These are phyloP conservation scores for Illadopsis cleaveri DNA, from an alignment of 2,113 vertebrate species.

Conservation along the genomic window DNA sequence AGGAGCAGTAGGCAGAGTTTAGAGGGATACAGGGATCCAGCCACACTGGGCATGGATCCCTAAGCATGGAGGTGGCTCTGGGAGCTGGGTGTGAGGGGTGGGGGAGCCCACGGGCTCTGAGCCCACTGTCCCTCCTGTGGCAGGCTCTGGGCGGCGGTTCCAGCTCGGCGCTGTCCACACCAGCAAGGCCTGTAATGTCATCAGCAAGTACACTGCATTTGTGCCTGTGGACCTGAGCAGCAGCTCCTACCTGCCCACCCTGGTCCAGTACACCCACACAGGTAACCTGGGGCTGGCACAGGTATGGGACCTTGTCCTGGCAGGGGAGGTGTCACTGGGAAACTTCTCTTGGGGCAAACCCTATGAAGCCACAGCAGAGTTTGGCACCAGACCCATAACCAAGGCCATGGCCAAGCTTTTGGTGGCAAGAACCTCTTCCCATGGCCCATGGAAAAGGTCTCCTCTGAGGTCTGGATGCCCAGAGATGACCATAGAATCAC, in stretches of 20 bases:
- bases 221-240: constrained; percentile 88
- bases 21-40: neutral
- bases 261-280: constrained; percentile 79
- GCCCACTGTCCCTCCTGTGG: neutral
- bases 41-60: neutral
- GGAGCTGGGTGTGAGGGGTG: neutral
- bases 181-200: constrained; percentile 91
- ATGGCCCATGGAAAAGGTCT: neutral
- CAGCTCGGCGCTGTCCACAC: constrained; percentile 87
- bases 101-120: neutral
- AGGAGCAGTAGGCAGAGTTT: neutral
- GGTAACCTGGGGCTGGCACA: constrained; percentile 52
- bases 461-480: neutral
- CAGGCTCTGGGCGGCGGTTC: constrained; percentile 86
- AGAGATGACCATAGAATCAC: neutral
- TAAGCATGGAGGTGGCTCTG: neutral
- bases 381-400: neutral
- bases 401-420: neutral
- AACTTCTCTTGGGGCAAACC: neutral
- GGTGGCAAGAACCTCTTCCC: neutral
- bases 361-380: fast-evolving
- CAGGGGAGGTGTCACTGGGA: neutral
- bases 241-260: constrained; percentile 82
- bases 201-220: constrained; percentile 92
- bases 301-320: neutral